Evolutionary conservation across 2,888 invertebrate genomes (phyloP), one percentile per base, ranked within the genome.

Genomic region (Hyposoter didymator): DNA sequence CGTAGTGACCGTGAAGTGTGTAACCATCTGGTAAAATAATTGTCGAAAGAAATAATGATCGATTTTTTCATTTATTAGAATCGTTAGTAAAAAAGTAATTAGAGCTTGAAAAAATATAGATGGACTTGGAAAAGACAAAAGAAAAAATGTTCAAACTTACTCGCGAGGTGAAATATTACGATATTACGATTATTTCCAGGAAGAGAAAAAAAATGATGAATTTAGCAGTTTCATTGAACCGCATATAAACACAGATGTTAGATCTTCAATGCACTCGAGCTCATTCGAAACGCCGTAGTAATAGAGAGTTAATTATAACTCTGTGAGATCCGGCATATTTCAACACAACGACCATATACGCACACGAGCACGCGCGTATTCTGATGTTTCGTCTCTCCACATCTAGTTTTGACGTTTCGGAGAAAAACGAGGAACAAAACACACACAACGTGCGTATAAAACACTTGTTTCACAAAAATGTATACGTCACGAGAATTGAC

Each of bases 261-360:
- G 66, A 80, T 73, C 35, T 49, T 66, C 64, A 66, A 73, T 43
- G 66, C 80, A 43, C 52, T 52, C 52, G 19, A 80, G 66, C 52
- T 49, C n/a, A 73, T 80, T 66, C 66, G 80, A 49, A 80, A 55
- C 80, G 14, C 66, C n/a, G 73, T 62, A 66, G 73, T 80, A 73
- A 80, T 73, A 73, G 72, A 80, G 69, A 59, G 80, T 80, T 80
- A 80, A 80, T 80, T 73, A 73, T 80, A 80, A 80, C 80, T 52
- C 43, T 3, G 32, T 80, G 45, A 72, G 80, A 80, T 73, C 49
- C 73, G 49, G 49, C 64, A 73, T 70, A 79, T 79, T 70, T 62
- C 47, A 45, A 70, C 22, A 35, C 17, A 47, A 12, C 17, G 32
- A 12, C 12, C n/a, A 62, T 28, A 32, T 22, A 22, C 69, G 45